A percentile compares a stretch with the other conserved stretches of the same genome.
Conservation (phyloP, 2,797 vertebrate species). For the Neopelma chrysocephalum region DNA sequence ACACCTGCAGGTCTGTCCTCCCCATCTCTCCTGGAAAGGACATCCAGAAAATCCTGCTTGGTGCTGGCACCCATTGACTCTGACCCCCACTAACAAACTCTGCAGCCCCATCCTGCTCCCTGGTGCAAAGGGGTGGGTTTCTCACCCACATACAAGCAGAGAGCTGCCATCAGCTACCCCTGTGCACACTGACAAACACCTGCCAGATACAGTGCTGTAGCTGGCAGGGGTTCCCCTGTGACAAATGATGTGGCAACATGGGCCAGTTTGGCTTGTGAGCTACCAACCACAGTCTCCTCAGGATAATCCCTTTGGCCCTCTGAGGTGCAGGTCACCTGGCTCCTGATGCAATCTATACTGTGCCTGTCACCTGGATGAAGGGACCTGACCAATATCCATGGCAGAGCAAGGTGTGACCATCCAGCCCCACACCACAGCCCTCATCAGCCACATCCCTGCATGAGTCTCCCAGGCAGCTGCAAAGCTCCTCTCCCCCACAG, state of each 20-base stretch:
- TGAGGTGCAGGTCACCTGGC: neutral
- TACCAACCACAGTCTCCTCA: neutral
- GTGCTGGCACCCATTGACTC: neutral
- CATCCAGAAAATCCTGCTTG: neutral
- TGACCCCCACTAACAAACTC: neutral
- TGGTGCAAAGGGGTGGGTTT: neutral
- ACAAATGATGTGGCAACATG: neutral
- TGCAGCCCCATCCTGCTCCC: neutral
- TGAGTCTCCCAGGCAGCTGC: neutral
- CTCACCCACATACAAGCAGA: neutral
- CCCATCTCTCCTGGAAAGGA: neutral
- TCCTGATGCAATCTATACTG: neutral
- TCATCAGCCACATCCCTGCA: neutral
- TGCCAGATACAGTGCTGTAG: neutral
- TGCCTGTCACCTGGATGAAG: neutral
- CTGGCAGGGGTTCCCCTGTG: neutral
- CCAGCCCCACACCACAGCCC: neutral
- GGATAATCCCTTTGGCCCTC: rapidly evolving
- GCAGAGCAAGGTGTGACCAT: neutral
- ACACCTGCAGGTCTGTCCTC: neutral
- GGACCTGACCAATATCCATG: neutral
- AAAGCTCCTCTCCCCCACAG: neutral
- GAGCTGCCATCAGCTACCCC: neutral
- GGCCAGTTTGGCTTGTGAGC: neutral
- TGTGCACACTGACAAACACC: neutral